A percentile compares a stretch with the other conserved stretches of the same genome.
phyloP scores from a whole-genome alignment of 2,797 vertebrate species.

The Helicolenus hilgendorfi region DNA sequence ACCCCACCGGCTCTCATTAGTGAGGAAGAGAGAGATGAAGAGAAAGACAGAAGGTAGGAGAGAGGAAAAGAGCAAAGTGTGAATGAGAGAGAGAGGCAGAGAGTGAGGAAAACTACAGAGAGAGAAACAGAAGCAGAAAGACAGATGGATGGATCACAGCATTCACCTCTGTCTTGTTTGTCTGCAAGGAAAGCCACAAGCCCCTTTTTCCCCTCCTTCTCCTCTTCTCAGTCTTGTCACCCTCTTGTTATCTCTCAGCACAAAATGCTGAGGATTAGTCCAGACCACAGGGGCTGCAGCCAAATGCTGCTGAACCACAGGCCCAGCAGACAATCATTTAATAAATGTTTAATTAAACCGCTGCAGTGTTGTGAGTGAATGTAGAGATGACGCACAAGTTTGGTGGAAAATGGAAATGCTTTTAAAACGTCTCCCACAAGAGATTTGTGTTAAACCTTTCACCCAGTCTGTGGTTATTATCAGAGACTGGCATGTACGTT shows the following conservation, averaged over 20 bases:
- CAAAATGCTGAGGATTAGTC: slow-evolving; percentile 75
- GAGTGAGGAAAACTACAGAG: slow-evolving; percentile 6
- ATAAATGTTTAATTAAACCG: slow-evolving; percentile 69
- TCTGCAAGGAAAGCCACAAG: slow-evolving; percentile 46
- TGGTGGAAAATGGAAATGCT: slow-evolving; percentile 6
- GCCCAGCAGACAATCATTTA: slow-evolving; percentile 56
- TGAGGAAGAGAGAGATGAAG: slow-evolving; percentile 53
- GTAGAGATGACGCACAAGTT: slow-evolving; percentile 19
- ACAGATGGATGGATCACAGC: slow-evolving; percentile 65
- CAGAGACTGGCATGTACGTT: slow-evolving; percentile 81
- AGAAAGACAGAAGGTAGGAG: slow-evolving; percentile 34
- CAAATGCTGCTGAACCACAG: slow-evolving; percentile 50
- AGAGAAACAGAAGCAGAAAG: slow-evolving; percentile 11
- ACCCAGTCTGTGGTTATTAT: slow-evolving; percentile 30
- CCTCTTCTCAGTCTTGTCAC: slow-evolving; percentile 41
- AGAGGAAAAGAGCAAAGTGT: slow-evolving; percentile 12
- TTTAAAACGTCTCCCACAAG: background rate
- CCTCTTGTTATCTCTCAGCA: slow-evolving; percentile 70
- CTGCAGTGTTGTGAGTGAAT: slow-evolving; percentile 4
- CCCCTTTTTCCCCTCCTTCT: slow-evolving; percentile 27
- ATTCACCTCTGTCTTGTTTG: slow-evolving; percentile 66
- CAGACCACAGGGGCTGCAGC: slow-evolving; percentile 56
- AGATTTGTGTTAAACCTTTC: background rate
- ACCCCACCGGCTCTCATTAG: slow-evolving; percentile 87
- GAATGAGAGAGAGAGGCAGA: slow-evolving; percentile 13